Conservation (phyloP, 2,113 vertebrate genomes). For the Tor tambroides region DNA sequence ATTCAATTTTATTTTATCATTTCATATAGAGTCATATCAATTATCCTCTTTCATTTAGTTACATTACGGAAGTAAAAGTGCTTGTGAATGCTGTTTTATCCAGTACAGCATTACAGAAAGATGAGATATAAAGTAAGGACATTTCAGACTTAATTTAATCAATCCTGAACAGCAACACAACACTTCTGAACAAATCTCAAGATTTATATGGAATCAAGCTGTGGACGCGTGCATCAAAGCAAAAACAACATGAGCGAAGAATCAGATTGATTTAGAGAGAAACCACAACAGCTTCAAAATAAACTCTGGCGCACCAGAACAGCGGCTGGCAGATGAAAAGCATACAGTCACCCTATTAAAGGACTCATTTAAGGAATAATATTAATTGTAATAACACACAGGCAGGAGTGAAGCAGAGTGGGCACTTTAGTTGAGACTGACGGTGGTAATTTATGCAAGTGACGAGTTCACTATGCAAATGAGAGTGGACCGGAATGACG, state of each 20-base stretch:
- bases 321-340: conserved; percentile 40
- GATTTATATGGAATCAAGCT: neutral
- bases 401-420: conserved; percentile 63
- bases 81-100: neutral
- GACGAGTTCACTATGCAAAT: conserved; percentile 85
- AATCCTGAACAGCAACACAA: neutral
- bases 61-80: neutral
- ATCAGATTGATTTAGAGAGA: conserved; percentile 14
- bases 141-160: neutral
- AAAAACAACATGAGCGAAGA: neutral
- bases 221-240: neutral
- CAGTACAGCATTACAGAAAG: neutral
- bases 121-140: neutral
- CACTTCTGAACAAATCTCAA: neutral
- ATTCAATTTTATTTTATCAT: neutral
- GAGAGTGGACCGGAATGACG: conserved; percentile 71
- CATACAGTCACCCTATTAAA: conserved; percentile 77
- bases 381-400: conserved; percentile 81
- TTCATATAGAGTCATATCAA: neutral
- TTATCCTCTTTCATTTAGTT: neutral
- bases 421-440: conserved; percentile 76
- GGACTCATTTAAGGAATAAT: conserved; percentile 76
- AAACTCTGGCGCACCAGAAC: neutral
- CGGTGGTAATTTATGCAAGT: conserved; percentile 81
- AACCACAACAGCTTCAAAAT: neutral